Evolutionary conservation across 1,140 invertebrate species (phyloP).

Genomic region (Pteromalus puparum): DNA sequence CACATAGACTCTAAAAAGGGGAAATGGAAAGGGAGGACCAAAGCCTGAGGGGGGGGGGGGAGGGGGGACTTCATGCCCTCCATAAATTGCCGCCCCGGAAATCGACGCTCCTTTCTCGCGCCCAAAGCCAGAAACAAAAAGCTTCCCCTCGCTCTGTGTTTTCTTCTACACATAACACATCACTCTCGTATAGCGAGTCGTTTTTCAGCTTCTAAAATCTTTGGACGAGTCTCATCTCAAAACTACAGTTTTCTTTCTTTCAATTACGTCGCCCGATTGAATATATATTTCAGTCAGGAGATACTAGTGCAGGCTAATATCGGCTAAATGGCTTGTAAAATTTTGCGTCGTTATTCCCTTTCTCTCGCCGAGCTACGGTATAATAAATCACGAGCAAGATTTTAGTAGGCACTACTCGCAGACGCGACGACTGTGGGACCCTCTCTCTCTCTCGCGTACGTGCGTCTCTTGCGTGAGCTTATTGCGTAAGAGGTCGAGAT

Average conservation of each 20-base stretch:
- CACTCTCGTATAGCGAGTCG: too few relatives aligned
- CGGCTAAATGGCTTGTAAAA: slow-evolving; percentile 14
- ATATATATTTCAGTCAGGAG: background rate
- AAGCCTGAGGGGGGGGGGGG: background rate
- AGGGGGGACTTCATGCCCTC: slow-evolving; percentile 51
- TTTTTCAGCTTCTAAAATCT: background rate
- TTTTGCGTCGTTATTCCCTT: background rate
- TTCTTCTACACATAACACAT: too few relatives aligned
- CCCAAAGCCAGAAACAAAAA: background rate
- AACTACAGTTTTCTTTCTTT: background rate
- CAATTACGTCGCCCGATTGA: background rate
- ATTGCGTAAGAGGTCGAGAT: too few relatives aligned
- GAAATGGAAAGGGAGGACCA: slow-evolving; percentile 41
- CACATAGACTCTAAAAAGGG: slow-evolving; percentile 6
- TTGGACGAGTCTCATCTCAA: background rate
- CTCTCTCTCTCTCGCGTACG: background rate
- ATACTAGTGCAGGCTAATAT: background rate
- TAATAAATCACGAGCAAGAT: background rate
- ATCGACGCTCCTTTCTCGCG: slow-evolving; percentile 46
- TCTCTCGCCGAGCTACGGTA: background rate
- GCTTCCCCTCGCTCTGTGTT: background rate
- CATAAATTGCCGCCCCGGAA: slow-evolving; percentile 58
- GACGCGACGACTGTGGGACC: background rate
- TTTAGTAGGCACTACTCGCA: background rate
- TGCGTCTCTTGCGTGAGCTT: background rate